Evolutionary conservation across 1,140 invertebrate genomes (phyloP).

Genomic region (Drosophila bifasciata): DNA sequence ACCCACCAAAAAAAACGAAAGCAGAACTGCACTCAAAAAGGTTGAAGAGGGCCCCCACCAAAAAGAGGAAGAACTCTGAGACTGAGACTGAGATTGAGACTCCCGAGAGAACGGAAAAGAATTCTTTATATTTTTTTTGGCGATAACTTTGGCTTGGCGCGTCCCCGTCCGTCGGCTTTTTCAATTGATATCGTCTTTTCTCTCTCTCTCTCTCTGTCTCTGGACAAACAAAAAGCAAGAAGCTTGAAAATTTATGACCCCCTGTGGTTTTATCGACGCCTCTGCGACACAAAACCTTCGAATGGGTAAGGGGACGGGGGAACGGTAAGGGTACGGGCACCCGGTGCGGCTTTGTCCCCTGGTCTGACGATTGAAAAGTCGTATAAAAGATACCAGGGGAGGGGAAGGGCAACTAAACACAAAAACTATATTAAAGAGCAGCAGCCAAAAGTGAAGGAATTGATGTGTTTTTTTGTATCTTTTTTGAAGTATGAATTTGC

Average conservation of each 20-base stretch:
- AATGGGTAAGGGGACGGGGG: neutral
- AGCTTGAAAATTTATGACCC: constrained; percentile 81
- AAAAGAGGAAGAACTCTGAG: constrained; percentile 20
- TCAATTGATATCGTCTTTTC: constrained; percentile 79
- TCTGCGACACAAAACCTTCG: constrained; percentile 50
- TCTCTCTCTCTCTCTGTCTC: too few species aligned
- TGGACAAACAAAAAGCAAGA: constrained; percentile 72
- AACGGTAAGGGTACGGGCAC: constrained; percentile 13
- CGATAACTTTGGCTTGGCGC: constrained; percentile 66
- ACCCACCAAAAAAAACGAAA: constrained; percentile 22
- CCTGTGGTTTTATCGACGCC: constrained; percentile 80
- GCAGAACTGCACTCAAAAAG: constrained; percentile 58
- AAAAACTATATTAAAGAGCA: constrained; percentile 45
- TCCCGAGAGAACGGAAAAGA: constrained; percentile 27
- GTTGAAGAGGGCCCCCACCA: constrained; percentile 32
- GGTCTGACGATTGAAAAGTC: constrained; percentile 68
- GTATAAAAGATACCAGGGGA: constrained; percentile 65
- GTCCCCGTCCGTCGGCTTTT: constrained; percentile 66
- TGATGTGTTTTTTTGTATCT: constrained; percentile 31
- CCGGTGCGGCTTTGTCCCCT: constrained; percentile 21
- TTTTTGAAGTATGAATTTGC: constrained; percentile 45
- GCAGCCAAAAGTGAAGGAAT: neutral
- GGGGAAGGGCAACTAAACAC: constrained; percentile 44
- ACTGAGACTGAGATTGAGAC: too few species aligned
- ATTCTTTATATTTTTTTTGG: constrained; percentile 73